Evolutionary conservation across 2,888 invertebrate genomes (phyloP).

Genomic region (Drosophila eohydei): DNA sequence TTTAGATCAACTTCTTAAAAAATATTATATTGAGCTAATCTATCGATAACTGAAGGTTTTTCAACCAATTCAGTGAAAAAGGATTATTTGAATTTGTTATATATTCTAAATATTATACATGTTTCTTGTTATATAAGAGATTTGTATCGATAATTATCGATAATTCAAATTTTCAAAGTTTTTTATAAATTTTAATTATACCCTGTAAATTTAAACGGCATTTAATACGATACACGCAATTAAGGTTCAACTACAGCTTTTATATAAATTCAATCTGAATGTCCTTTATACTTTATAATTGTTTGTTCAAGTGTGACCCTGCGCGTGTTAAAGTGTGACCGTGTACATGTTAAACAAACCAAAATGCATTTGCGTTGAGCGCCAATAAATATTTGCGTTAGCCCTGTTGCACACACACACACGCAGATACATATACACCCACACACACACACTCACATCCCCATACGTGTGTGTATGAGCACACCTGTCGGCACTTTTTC

Average conservation of each 20-base stretch:
- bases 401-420: constrained; percentile 11
- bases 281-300: not conserved
- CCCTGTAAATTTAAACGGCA: too few relatives aligned
- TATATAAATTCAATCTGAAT: not conserved
- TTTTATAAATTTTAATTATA: too few relatives aligned
- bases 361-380: constrained; percentile 41
- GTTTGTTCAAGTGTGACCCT: not conserved
- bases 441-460: too few relatives aligned
- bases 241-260: not conserved
- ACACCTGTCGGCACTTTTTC: constrained; percentile 9
- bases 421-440: not conserved
- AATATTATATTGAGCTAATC: too few relatives aligned
- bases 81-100: too few relatives aligned
- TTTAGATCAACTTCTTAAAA: too few relatives aligned
- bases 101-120: too few relatives aligned
- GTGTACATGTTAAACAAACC: constrained; percentile 26
- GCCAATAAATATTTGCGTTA: constrained; percentile 64
- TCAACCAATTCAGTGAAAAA: too few relatives aligned
- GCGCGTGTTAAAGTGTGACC: not conserved
- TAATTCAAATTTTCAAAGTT: too few relatives aligned
- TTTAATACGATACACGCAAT: not conserved
- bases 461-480: constrained; percentile 1
- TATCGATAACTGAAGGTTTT: too few relatives aligned
- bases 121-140: too few relatives aligned
- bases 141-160: too few relatives aligned